These are phyloP conservation scores for Zelleria hepariella DNA, from an alignment of 2,888 invertebrate genomes.

Conservation along the genomic window DNA sequence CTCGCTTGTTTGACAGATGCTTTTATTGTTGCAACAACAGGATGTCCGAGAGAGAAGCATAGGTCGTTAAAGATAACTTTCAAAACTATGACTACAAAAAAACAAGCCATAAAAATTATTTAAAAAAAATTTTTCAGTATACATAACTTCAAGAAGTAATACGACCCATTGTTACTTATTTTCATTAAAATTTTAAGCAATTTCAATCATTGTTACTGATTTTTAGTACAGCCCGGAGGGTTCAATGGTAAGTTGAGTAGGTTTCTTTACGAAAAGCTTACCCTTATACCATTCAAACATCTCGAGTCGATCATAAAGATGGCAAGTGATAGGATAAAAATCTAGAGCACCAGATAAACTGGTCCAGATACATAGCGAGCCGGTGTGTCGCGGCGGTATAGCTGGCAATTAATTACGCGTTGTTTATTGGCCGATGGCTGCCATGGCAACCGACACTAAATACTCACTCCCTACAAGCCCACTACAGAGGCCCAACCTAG, in stretches of 20 bases:
- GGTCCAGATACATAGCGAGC: not conserved
- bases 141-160: no score
- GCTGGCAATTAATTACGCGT: constrained; percentile 12
- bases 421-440: constrained; percentile 5
- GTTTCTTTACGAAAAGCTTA: no score
- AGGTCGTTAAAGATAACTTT: not conserved
- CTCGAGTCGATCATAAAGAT: not conserved
- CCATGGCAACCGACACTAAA: not conserved
- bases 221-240: no score
- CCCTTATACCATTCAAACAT: not conserved
- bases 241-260: no score
- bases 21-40: not conserved
- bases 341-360: not conserved
- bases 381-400: not conserved
- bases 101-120: no score
- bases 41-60: not conserved
- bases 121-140: no score
- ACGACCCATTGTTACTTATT: no score
- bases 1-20: not conserved
- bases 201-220: no score
- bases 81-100: not conserved
- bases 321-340: not conserved
- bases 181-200: no score
- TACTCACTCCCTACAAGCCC: no score
- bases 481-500: no score